Conservation (phyloP, 2,113 vertebrate genomes). For the Engystomops pustulosus region DNA sequence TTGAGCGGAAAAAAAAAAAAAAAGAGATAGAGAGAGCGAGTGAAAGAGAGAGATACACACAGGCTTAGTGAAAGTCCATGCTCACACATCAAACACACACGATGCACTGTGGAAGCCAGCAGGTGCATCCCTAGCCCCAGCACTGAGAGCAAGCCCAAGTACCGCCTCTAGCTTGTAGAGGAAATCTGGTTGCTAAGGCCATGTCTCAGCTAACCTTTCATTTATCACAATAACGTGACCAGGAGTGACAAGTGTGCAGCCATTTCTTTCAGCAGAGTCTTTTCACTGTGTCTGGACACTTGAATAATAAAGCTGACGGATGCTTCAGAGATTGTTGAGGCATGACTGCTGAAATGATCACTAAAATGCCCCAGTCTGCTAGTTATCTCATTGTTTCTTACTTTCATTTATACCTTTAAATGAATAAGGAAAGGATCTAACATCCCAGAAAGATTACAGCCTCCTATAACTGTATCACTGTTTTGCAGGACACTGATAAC, state of each 20-base stretch:
- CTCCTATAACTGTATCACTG: too few species aligned
- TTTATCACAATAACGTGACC: constrained; percentile 60
- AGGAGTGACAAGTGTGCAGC: constrained; percentile 32
- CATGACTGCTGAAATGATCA: neutral
- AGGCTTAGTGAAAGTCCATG: constrained; percentile 59
- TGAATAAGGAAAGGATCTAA: too few species aligned
- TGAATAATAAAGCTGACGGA: constrained; percentile 40
- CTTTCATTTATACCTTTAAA: neutral
- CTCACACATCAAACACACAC: constrained; percentile 56
- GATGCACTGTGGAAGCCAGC: constrained; percentile 60
- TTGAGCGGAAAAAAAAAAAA: constrained; percentile 57
- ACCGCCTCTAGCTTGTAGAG: constrained; percentile 45
- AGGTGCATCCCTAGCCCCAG: constrained; percentile 65
- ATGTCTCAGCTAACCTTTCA: constrained; percentile 58
- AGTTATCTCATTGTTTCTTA: neutral
- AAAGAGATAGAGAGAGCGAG: constrained; percentile 15
- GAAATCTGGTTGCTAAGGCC: constrained; percentile 56
- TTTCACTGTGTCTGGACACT: constrained; percentile 39
- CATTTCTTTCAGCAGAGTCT: constrained; percentile 22
- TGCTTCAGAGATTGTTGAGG: constrained; percentile 18
- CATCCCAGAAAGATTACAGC: too few species aligned
- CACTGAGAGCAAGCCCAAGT: constrained; percentile 49
- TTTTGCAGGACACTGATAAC: too few species aligned
- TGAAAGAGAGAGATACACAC: constrained; percentile 23
- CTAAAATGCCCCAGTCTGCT: neutral